Conservation (phyloP, 2,113 vertebrate species). For the Pseudolaguvia tuberculata region DNA sequence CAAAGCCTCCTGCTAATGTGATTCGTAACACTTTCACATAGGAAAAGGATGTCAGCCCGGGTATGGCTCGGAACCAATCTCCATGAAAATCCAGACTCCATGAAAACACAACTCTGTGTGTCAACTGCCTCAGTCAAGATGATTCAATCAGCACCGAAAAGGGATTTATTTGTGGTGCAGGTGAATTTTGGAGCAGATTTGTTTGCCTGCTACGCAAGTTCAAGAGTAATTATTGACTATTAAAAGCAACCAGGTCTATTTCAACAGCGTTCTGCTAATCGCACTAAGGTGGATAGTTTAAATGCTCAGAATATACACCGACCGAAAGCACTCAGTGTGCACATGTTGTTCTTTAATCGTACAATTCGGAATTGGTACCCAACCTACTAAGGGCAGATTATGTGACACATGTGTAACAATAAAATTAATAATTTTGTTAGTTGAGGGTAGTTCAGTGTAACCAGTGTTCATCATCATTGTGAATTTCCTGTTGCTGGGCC, state of each 20-base stretch:
- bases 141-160: conserved; percentile 16
- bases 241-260: background rate
- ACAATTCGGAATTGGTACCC: background rate
- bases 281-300: background rate
- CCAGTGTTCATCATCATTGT: too few relatives aligned
- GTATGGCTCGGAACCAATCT: conserved; percentile 22
- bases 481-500: too few relatives aligned
- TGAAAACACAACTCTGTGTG: conserved; percentile 1
- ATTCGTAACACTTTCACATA: conserved; percentile 27
- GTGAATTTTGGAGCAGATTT: conserved; percentile 4
- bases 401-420: too few relatives aligned
- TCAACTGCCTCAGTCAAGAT: conserved; percentile 14
- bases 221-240: background rate
- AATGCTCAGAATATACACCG: too few relatives aligned
- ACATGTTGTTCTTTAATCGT: background rate
- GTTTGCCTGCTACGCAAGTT: background rate
- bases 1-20: conserved; percentile 24
- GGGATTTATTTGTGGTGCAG: conserved; percentile 26
- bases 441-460: too few relatives aligned
- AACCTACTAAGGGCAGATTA: too few relatives aligned
- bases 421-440: too few relatives aligned
- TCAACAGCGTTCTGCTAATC: background rate
- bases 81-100: conserved; percentile 17
- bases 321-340: too few relatives aligned
- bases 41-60: conserved; percentile 11